Evolutionary conservation across 2,888 invertebrate genomes (phyloP).

Genomic region (Phortica okadai): DNA sequence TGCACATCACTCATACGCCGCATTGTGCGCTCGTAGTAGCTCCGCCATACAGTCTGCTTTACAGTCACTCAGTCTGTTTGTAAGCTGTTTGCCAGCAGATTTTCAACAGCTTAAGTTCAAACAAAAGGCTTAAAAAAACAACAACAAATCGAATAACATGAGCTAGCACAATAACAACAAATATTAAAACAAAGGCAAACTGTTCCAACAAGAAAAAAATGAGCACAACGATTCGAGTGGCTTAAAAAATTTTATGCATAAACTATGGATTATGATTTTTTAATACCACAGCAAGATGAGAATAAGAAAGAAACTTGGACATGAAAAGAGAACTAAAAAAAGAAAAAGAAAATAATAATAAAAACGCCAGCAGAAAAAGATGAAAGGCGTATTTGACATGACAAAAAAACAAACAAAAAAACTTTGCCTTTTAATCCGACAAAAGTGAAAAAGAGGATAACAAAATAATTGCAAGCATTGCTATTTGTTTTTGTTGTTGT

Average conservation of each 20-base stretch:
- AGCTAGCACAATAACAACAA: slow-evolving; percentile 27
- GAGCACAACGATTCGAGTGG: background rate
- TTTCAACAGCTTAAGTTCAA: slow-evolving; percentile 51
- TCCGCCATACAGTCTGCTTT: background rate
- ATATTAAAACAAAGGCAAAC: slow-evolving; percentile 18
- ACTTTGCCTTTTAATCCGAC: background rate
- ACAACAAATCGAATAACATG: slow-evolving; percentile 14
- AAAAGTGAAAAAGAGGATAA: background rate
- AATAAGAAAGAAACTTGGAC: background rate
- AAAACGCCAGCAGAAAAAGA: too few species aligned
- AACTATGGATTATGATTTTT: slow-evolving; percentile 46
- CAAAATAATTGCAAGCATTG: background rate
- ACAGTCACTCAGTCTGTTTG: background rate
- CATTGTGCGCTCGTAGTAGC: background rate
- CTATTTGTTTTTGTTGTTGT: too few species aligned
- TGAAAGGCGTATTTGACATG: background rate
- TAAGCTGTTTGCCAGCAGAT: slow-evolving; percentile 7
- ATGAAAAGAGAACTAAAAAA: background rate
- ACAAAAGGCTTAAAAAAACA: slow-evolving; percentile 50
- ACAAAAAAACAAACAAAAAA: background rate
- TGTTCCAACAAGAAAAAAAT: background rate
- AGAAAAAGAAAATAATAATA: background rate
- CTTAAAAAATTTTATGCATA: slow-evolving; percentile 43
- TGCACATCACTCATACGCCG: slow-evolving; percentile 15
- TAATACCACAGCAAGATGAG: background rate